Conservation (phyloP, 2,888 invertebrate species). For the Acanthosepion esculentum region DNA sequence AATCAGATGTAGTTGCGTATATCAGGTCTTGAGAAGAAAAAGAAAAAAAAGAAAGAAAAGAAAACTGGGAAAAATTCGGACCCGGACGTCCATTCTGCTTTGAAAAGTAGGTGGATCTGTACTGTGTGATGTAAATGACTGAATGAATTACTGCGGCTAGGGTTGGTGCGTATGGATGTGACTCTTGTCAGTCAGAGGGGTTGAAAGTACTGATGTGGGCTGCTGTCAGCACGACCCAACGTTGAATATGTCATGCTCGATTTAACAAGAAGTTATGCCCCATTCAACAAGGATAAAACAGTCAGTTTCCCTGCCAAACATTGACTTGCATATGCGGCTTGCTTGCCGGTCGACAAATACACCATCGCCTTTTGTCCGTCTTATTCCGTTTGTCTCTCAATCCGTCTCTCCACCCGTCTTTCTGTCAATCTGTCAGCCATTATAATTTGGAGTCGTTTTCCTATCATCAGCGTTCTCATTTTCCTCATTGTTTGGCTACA, state of each 20-base stretch:
- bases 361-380: not conserved
- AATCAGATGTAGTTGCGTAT: not conserved
- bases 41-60: too few species aligned
- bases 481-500: not conserved
- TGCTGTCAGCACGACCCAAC: slow-evolving; percentile 18
- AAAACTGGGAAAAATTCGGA: not conserved
- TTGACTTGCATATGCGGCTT: not conserved
- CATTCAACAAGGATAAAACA: slow-evolving; percentile 24
- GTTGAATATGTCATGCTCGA: not conserved
- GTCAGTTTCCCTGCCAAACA: not conserved
- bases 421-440: not conserved
- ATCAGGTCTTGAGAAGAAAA: not conserved
- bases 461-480: not conserved
- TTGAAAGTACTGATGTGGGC: not conserved
- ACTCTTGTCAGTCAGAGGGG: not conserved
- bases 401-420: not conserved
- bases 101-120: slow-evolving; percentile 3
- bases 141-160: not conserved
- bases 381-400: not conserved
- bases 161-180: not conserved
- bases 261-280: not conserved
- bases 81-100: not conserved
- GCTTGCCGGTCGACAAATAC: not conserved
- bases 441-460: not conserved
- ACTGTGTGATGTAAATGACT: not conserved